phyloP scores from a whole-genome alignment of 2,888 invertebrate species.

The Oscheius sp. region DNA sequence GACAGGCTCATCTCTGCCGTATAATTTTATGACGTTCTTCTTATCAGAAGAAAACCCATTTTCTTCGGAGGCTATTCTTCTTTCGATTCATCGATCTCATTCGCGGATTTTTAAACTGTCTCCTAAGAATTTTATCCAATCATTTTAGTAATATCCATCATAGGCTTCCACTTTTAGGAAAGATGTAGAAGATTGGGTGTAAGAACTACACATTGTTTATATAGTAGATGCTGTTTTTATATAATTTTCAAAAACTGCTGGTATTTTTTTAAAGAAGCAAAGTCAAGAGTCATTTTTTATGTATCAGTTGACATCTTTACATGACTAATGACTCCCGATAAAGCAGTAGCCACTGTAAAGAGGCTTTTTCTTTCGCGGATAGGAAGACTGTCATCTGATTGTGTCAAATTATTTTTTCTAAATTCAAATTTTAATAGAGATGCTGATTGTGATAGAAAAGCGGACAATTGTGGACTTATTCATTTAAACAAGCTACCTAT shows the following conservation, averaged over 20 bases:
- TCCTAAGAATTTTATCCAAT: neutral
- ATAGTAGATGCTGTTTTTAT: too few species aligned
- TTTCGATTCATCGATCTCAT: conserved; percentile 10
- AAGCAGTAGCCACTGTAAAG: neutral
- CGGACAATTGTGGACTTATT: too few species aligned
- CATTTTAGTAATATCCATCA: too few species aligned
- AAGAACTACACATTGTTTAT: too few species aligned
- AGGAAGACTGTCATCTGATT: neutral
- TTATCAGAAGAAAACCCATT: conserved; percentile 30
- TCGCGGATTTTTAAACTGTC: neutral
- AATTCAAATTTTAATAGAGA: too few species aligned
- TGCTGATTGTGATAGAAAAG: too few species aligned
- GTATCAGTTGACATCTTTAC: conserved; percentile 1
- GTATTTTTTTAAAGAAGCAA: neutral
- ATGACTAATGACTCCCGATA: conserved; percentile 5
- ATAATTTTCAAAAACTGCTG: neutral
- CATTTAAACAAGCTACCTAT: too few species aligned
- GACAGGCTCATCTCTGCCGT: conserved; percentile 23
- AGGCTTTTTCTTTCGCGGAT: neutral
- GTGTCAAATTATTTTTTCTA: neutral
- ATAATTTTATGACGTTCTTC: conserved; percentile 30
- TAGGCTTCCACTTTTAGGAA: too few species aligned
- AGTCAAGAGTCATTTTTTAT: neutral
- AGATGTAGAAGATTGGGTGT: too few species aligned
- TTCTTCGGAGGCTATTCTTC: conserved; percentile 24